Evolutionary conservation across 2,888 invertebrate genomes (phyloP), one percentile per base, ranked within the genome.

Genomic region (Lepidochrysops patricia): DNA sequence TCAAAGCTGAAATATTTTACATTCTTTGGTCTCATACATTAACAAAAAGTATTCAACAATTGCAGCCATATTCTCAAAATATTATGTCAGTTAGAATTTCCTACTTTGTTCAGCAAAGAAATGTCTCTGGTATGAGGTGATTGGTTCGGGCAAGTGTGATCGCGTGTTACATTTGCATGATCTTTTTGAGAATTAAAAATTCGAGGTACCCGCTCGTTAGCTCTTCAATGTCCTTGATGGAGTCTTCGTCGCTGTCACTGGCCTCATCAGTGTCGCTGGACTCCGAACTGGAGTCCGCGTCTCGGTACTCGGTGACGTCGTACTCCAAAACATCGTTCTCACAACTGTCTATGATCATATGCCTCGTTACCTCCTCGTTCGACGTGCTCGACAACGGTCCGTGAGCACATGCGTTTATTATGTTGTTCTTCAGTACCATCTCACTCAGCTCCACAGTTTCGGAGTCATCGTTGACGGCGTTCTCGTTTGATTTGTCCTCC

Each of bases 381-480:
- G 77, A 68, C 57, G 77, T 75, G 60, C 78, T 70, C 59, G 81
- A 77, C 67, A 85, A 63, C 3, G 89, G 89, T 3, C 89, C 89
- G 68, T 89, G 89, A 63, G 87, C 85, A 67, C 88, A 88, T 35
- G 89, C 89, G 65, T 89, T 89, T 66, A 89, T 89, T 58, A 89
- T 86, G 65, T 89, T 89, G 74, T 89, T 88, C 66, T 88, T 89
- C 62, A 88, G 72, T 62, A 89, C 89, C 88, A 89, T 89, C 64
- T 87, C 87, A 76, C 84, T 89, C 26, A 85, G 72, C 67, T 86
- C 86, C 29, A 77, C 72, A 2, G 80, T 74, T 62, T 88, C 88
- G 2, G 83, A 84, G 66, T 86, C 83, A 60, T 81, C 82, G 63
- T 84, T 79, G 43, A 72, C 77, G 13, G 73, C 73, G 62, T 80